A percentile compares a stretch with the other conserved stretches of the same genome.
phyloP scores from a whole-genome alignment of 2,113 vertebrate species.

The Dicrurus megarhynchus region DNA sequence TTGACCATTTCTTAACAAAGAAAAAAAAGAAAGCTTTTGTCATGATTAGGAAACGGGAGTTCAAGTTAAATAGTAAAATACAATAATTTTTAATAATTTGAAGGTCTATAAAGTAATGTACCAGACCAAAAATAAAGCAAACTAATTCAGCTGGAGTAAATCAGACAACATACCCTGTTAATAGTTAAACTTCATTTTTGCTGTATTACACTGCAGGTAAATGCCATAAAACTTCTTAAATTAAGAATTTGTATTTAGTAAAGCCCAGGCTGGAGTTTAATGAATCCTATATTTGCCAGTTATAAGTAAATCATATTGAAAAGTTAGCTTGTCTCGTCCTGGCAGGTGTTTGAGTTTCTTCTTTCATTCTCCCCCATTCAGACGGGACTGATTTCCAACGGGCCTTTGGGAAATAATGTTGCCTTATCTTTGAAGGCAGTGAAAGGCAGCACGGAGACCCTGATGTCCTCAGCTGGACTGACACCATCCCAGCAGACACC shows the following conservation, averaged over 20 bases:
- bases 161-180: not conserved
- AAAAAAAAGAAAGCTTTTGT: not conserved
- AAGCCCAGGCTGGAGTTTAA: not conserved
- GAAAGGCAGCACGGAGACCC: constrained; percentile 48
- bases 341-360: not conserved
- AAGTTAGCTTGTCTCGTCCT: not conserved
- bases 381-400: constrained; percentile 79
- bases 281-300: not conserved
- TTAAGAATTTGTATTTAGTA: not conserved
- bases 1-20: not conserved
- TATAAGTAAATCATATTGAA: not conserved
- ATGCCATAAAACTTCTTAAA: not conserved
- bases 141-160: not conserved
- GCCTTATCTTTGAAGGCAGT: constrained; percentile 64
- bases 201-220: not conserved
- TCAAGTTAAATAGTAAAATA: not conserved
- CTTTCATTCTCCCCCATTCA: constrained; percentile 57
- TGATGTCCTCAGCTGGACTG: constrained; percentile 28
- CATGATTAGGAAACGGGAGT: not conserved
- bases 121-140: not conserved
- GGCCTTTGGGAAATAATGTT: constrained; percentile 75
- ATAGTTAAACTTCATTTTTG: not conserved
- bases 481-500: constrained; percentile 71
- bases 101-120: not conserved
- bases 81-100: not conserved